Evolutionary conservation across 1,140 invertebrate species (phyloP).

Genomic region (roundworm (Caenorhabditis elegans)): DNA sequence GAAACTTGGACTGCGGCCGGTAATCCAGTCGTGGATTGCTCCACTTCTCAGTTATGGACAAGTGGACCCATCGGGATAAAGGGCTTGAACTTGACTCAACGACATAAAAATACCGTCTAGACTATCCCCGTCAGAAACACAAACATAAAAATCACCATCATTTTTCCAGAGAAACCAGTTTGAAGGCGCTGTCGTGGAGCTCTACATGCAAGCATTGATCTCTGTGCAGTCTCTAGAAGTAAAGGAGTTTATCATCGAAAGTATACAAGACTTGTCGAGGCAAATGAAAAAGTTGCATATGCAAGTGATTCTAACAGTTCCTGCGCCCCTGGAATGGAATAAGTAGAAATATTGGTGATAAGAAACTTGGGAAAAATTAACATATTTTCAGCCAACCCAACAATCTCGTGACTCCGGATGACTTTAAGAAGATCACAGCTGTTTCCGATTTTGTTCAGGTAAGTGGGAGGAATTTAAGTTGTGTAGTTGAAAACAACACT

Average conservation of each 20-base stretch:
- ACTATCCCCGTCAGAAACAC: too few species aligned
- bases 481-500: too few species aligned
- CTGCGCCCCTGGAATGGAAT: slow-evolving; percentile 44
- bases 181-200: slow-evolving; percentile 60
- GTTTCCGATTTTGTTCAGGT: slow-evolving; percentile 33
- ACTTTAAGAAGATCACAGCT: slow-evolving; percentile 34
- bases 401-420: slow-evolving; percentile 40
- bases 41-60: too few species aligned
- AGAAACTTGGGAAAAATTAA: too few species aligned
- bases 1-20: too few species aligned
- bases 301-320: slow-evolving; percentile 48
- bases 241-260: slow-evolving; percentile 33
- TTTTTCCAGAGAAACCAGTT: slow-evolving; percentile 58
- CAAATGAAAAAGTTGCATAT: slow-evolving; percentile 47
- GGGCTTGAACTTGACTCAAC: too few species aligned
- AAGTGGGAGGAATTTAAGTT: not conserved
- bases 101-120: too few species aligned
- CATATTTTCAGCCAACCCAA: slow-evolving; percentile 41
- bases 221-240: not conserved
- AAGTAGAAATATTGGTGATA: too few species aligned
- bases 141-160: too few species aligned
- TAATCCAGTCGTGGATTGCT: too few species aligned
- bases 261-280: slow-evolving; percentile 46
- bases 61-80: too few species aligned
- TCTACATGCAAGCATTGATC: slow-evolving; percentile 59